Percentiles rank a stretch among this genome's conserved stretches.
Evolutionary conservation across 2,888 invertebrate genomes (phyloP).

Genomic region (Coelopa pilipes): DNA sequence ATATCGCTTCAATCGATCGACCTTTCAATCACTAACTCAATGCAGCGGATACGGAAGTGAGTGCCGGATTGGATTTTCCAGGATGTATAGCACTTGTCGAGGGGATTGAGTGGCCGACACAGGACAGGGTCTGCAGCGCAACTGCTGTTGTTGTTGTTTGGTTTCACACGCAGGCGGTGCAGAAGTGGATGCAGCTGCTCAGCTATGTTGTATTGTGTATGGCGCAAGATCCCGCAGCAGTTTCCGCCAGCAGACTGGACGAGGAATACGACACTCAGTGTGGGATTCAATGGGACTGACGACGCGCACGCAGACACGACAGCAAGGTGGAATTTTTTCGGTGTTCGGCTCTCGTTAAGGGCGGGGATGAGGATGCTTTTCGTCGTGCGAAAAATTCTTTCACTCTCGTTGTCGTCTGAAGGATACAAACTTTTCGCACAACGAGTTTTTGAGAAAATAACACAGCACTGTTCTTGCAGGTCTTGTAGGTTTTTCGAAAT

Average conservation of each 20-base stretch:
- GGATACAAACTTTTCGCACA: background rate
- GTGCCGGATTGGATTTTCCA: background rate
- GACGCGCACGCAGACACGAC: background rate
- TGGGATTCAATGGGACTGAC: background rate
- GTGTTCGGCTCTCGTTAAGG: background rate
- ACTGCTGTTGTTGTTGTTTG: slow-evolving; percentile 16
- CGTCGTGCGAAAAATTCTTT: slow-evolving; percentile 13
- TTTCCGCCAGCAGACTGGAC: background rate
- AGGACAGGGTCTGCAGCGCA: background rate
- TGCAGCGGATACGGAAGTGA: background rate
- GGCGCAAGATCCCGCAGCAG: slow-evolving; percentile 16
- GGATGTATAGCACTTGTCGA: slow-evolving; percentile 10
- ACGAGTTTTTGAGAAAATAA: background rate
- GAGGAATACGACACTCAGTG: background rate
- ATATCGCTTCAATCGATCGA: slow-evolving; percentile 42
- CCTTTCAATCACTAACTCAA: background rate
- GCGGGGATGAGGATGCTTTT: background rate
- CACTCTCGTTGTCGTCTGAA: slow-evolving; percentile 3
- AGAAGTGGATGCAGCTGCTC: slow-evolving; percentile 33
- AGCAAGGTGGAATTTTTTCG: background rate
- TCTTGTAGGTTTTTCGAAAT: too few species aligned
- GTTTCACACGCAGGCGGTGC: background rate
- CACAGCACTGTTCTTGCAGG: too few species aligned
- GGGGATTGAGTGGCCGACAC: background rate
- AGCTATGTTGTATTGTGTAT: background rate